Conservation (phyloP, 2,113 vertebrate genomes). For the Syngnathoides biaculeatus region DNA sequence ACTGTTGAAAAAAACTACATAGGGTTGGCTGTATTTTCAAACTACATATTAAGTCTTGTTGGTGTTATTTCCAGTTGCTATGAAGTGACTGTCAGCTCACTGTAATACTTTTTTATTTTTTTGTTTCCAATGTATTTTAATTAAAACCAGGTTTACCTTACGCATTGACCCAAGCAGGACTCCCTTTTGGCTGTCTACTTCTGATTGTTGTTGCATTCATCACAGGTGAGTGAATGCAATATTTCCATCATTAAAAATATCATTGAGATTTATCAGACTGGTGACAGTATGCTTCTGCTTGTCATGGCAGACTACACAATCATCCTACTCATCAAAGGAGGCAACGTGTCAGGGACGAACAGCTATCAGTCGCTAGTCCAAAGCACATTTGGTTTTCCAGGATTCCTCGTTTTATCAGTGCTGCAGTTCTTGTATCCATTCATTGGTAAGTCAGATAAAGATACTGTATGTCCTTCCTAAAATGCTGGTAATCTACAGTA, state of each 20-base stretch:
- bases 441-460: slow-evolving; percentile 78
- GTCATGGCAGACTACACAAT: slow-evolving; percentile 86
- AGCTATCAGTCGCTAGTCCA: slow-evolving; percentile 90
- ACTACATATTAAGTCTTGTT: not conserved
- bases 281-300: slow-evolving; percentile 7
- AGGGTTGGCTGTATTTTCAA: not conserved
- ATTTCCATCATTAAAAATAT: not conserved
- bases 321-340: slow-evolving; percentile 89
- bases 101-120: not conserved
- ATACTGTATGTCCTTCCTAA: not conserved
- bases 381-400: slow-evolving; percentile 83
- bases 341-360: slow-evolving; percentile 80
- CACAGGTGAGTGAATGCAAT: slow-evolving; percentile 74
- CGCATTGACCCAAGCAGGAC: slow-evolving; percentile 89
- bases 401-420: slow-evolving; percentile 83
- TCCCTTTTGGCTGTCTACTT: slow-evolving; percentile 86
- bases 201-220: slow-evolving; percentile 81
- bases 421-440: slow-evolving; percentile 96
- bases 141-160: slow-evolving; percentile 85
- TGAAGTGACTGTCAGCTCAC: not conserved
- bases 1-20: not conserved
- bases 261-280: not conserved
- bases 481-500: too few relatives aligned
- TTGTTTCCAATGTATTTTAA: slow-evolving; percentile 1
- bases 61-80: not conserved